A percentile compares a stretch with the other conserved stretches of the same genome.
Evolutionary conservation across 2,113 vertebrate species (phyloP).

Genomic region (Cyprinodon brontotheroides): DNA sequence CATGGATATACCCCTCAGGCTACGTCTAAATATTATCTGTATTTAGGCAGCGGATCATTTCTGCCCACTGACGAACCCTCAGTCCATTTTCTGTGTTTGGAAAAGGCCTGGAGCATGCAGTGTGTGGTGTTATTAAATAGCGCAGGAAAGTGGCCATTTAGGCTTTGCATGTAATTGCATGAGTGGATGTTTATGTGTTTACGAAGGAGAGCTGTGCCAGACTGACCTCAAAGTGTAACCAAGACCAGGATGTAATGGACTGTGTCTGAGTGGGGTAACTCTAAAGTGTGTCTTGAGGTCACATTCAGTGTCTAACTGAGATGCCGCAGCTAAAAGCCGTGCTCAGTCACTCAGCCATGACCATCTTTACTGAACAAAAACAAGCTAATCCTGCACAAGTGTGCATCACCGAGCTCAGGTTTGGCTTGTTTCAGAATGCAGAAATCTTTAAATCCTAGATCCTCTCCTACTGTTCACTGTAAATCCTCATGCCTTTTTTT

Average conservation of each 20-base stretch:
- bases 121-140: constrained; percentile 49
- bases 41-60: constrained; percentile 47
- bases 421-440: constrained; percentile 41
- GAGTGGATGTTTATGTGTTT: constrained; percentile 67
- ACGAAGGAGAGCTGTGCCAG: constrained; percentile 56
- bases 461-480: constrained; percentile 36
- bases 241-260: constrained; percentile 58
- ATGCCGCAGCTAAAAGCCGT: constrained; percentile 33
- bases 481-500: constrained; percentile 44
- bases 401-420: constrained; percentile 48
- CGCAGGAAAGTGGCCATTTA: constrained; percentile 54
- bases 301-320: constrained; percentile 22
- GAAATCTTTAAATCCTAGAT: constrained; percentile 58
- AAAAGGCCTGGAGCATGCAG: constrained; percentile 28
- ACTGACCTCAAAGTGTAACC: constrained; percentile 41
- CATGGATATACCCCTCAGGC: constrained; percentile 30
- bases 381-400: constrained; percentile 54
- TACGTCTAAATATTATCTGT: constrained; percentile 55
- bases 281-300: constrained; percentile 66
- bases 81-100: constrained; percentile 48
- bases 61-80: constrained; percentile 42
- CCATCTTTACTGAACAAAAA: constrained; percentile 52
- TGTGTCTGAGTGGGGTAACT: constrained; percentile 63
- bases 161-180: constrained; percentile 60
- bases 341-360: constrained; percentile 49